Base-by-base conservation (phyloP, 2,797 vertebrate species). In the Thaleichthys pacificus region DNA sequence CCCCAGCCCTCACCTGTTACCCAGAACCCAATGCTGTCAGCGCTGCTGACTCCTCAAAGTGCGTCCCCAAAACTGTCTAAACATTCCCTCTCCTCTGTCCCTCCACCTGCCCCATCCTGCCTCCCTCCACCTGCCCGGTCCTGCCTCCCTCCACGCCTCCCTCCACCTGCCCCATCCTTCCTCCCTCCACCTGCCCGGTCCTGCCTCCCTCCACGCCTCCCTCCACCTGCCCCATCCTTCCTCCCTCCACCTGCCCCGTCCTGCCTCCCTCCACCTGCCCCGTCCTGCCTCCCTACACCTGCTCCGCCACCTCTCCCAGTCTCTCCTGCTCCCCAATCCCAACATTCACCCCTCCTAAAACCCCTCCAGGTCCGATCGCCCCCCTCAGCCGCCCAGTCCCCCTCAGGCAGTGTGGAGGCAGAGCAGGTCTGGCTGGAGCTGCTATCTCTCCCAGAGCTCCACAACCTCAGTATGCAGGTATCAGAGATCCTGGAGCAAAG, bases 11-110 rank as follows among this genome's bases (percentile, higher is more conserved):
- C 67, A 35, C 54, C 67, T 15, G 28, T 69, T 14, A 32, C 54
- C 67, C 54, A 69, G 67, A 69, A 69, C 12, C 67, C 54, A 54
- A 58, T 69, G 67, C 30, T 69, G 11, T 69, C 67, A 32, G 67
- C 56, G 15, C 67, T 69, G 67, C 67, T 69, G 67, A 30, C 32
- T 12, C 56, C 67, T 5, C 61, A 17, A 15, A 19, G 11, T 24
- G 57, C 2, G 6, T 3, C 9, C 54, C 7, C 5, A 28, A 19
- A 22, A 9, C 28, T 15, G 17, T 28, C 51, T 5, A 24, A 9
- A 28, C 22, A 14, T 26, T 24, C 60, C 60, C 22, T 24, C 60
- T 28, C 60, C 60, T 1, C 60, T 24, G 17, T 21, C 57, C 57
- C 57, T 3, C 56, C 56, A 47, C 12, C 56, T 22, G 21, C 21